Evolutionary conservation across 1,140 invertebrate species (phyloP).

Genomic region (Zelostemma sp.): DNA sequence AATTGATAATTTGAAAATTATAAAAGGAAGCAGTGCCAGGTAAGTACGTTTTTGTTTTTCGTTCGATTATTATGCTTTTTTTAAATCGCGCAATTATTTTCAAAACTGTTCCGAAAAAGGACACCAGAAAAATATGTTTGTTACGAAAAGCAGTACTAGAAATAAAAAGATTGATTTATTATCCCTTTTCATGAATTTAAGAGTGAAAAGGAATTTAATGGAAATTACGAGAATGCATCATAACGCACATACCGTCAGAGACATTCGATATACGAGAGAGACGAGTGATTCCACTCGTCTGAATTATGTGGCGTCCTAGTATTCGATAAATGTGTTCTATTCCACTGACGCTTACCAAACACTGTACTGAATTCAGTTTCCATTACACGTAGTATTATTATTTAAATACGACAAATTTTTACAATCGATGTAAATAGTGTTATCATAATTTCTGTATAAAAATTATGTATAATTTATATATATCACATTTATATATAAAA

Average conservation of each 20-base stretch:
- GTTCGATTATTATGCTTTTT: not conserved
- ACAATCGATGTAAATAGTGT: not conserved
- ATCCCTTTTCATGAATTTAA: not conserved
- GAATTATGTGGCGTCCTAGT: not conserved
- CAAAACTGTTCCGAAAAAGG: too few relatives aligned
- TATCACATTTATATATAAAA: not conserved
- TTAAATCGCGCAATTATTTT: too few relatives aligned
- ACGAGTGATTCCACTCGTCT: not conserved
- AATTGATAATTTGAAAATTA: too few relatives aligned
- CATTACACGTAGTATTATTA: not conserved
- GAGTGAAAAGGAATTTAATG: not conserved
- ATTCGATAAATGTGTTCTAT: conserved; percentile 3
- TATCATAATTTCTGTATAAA: not conserved
- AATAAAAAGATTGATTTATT: too few relatives aligned
- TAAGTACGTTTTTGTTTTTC: not conserved
- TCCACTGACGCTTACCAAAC: not conserved
- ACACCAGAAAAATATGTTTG: too few relatives aligned
- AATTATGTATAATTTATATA: not conserved
- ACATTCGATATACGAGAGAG: not conserved
- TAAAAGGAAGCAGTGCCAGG: not conserved
- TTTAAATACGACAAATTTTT: not conserved
- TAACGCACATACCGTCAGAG: not conserved
- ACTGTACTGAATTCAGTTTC: not conserved
- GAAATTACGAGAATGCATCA: not conserved
- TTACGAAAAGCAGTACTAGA: too few relatives aligned